Base-by-base conservation (phyloP, 2,797 vertebrate species). In the Cheirogaleus major region DNA sequence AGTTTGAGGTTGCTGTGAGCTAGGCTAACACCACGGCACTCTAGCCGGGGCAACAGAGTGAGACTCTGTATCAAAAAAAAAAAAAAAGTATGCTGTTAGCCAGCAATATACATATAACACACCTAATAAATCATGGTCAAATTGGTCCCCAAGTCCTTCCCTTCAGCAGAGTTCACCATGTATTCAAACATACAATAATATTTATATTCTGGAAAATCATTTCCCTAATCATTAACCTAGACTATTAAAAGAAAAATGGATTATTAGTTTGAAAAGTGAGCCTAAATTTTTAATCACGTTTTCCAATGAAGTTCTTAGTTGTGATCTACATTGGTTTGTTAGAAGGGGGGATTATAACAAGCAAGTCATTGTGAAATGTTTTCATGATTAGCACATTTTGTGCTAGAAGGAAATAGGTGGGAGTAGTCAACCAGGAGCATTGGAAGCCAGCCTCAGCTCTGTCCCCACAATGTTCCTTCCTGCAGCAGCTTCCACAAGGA, bases 321-420 rank as follows among this genome's bases (percentile, higher is more conserved):
- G 38, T 76, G 81, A 94, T 95, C 69, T 88, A 38, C 52, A 45
- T 95, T 89, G 65, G 45, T 89, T 96, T 95, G 84, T 79, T 91
- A 78, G n/a, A 83, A 92, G 67, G 88, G 50, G 73, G 35, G 32
- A 94, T 95, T 96, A 25, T 76, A 91, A 94, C 63, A 95, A 88
- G 94, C 92, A 96, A 96, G 89, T 76, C 91, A 95, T 92, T 95
- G 93, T 97, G 92, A 96, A 96, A 83, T 94, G 83, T 96, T 94
- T 96, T 93, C 70, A 41, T 91, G 94, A 93, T 97, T 45, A 96
- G 94, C 82, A 96, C 89, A 97, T 93, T 97, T 81, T 95, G 89
- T 97, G 89, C 93, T 95, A 94, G 93, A 93, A 96, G 95, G 88
- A 97, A 96, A 61, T 96, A 96, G 96, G 96, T 93, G 95, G 96